Evolutionary conservation across 1,140 invertebrate genomes (phyloP).

Genomic region (Rhagoletis zephyria): DNA sequence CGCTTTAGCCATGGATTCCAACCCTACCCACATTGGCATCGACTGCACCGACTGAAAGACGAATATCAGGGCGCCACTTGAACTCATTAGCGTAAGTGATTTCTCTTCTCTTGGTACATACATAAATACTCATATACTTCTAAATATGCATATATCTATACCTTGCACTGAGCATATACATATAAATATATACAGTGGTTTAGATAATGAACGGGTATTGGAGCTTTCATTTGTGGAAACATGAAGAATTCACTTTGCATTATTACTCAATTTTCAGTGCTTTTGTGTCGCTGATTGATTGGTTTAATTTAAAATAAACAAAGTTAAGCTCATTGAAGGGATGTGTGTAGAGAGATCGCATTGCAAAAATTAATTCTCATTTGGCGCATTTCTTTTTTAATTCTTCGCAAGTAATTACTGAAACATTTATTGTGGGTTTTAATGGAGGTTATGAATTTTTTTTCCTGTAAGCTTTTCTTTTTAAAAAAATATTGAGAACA

Average conservation of each 20-base stretch:
- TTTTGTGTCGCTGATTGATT: slow-evolving; percentile 41
- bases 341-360: too few species aligned
- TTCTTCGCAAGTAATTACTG: too few species aligned
- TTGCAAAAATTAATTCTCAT: too few species aligned
- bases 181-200: not conserved
- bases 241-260: not conserved
- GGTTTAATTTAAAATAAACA: slow-evolving; percentile 13
- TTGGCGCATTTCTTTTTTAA: too few species aligned
- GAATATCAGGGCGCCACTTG: not conserved
- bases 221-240: not conserved
- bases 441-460: too few species aligned
- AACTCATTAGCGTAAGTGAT: slow-evolving; percentile 46
- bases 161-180: not conserved
- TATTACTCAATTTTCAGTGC: not conserved
- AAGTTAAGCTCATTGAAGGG: not conserved
- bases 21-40: not conserved
- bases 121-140: not conserved
- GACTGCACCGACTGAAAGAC: not conserved
- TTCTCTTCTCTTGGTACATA: not conserved
- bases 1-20: not conserved
- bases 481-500: too few species aligned
- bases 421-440: too few species aligned
- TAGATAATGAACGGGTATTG: not conserved
- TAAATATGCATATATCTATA: too few species aligned
- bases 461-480: too few species aligned